Percentiles rank a stretch among this genome's conserved stretches.
Evolutionary conservation across 2,797 vertebrate species (phyloP).

Genomic region (Tachyglossus aculeatus): DNA sequence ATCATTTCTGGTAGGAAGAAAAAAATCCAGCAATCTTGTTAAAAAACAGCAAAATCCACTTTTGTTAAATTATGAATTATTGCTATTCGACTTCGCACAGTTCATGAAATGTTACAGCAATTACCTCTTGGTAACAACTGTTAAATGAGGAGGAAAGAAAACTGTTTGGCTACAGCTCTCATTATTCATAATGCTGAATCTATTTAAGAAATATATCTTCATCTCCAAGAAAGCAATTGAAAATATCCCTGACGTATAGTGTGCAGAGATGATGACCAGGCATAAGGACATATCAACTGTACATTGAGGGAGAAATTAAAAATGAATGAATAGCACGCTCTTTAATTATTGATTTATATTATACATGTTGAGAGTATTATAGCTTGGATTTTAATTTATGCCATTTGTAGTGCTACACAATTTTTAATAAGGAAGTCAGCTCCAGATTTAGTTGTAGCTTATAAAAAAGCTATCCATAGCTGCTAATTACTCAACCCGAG

Average conservation of each 20-base stretch:
- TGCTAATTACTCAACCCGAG: neutral
- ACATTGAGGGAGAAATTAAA: neutral
- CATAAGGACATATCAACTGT: accelerated
- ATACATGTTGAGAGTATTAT: neutral
- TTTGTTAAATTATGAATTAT: conserved; percentile 23
- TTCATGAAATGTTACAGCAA: conserved; percentile 22
- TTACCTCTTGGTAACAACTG: neutral
- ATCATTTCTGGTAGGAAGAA: neutral
- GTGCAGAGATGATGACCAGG: neutral
- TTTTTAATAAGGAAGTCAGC: neutral
- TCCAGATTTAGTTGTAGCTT: neutral
- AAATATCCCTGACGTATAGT: neutral
- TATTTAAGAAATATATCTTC: neutral
- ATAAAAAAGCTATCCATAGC: neutral
- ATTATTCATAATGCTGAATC: conserved; percentile 4
- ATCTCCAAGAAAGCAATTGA: neutral
- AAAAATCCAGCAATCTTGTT: neutral
- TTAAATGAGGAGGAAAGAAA: conserved; percentile 39
- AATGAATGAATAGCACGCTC: neutral
- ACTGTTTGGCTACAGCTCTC: neutral
- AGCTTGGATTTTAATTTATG: neutral
- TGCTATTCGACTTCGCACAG: neutral
- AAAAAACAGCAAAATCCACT: conserved; percentile 1
- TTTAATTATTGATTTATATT: conserved; percentile 2
- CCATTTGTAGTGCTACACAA: neutral